A percentile compares a stretch with the other conserved stretches of the same genome.
phyloP scores from a whole-genome alignment of 1,140 invertebrate species.

The Microvelia longipes region DNA sequence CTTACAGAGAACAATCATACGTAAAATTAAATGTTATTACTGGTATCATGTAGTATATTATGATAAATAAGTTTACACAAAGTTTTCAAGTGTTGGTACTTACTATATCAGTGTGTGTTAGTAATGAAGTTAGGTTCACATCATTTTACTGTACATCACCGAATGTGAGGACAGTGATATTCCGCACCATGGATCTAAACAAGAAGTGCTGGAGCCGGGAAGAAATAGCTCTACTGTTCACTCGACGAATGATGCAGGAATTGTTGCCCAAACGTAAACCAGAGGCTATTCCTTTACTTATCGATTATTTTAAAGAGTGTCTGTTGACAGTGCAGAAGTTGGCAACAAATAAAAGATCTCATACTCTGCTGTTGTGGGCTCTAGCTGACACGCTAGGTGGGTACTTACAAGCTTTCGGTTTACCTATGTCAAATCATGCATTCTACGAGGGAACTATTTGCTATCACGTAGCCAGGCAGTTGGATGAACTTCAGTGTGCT shows the following conservation, averaged over 20 bases:
- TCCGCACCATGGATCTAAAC: neutral
- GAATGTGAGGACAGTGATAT: conserved; percentile 8
- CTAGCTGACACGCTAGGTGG: conserved; percentile 15
- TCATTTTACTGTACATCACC: conserved; percentile 6
- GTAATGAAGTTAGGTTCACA: no score
- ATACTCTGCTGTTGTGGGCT: conserved; percentile 7
- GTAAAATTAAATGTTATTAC: no score
- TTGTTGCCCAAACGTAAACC: conserved; percentile 13
- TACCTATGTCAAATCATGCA: conserved; percentile 14
- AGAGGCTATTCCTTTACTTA: conserved; percentile 4
- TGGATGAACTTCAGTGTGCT: conserved; percentile 11
- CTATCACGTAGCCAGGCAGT: conserved; percentile 8
- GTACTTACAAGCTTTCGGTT: conserved; percentile 13
- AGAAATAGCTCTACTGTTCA: conserved; percentile 12
- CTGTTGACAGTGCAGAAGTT: conserved; percentile 6
- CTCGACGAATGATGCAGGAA: conserved; percentile 13
- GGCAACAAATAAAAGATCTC: neutral
- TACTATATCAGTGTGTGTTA: no score
- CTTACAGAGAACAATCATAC: no score
- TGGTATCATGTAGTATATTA: no score
- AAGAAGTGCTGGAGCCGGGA: conserved; percentile 16
- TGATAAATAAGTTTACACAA: no score
- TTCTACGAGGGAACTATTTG: conserved; percentile 18
- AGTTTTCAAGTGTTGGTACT: no score
- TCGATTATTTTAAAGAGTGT: conserved; percentile 12